These are phyloP conservation scores for Drosophila longiperda DNA, from an alignment of 2,888 invertebrate species.

Conservation along the genomic window DNA sequence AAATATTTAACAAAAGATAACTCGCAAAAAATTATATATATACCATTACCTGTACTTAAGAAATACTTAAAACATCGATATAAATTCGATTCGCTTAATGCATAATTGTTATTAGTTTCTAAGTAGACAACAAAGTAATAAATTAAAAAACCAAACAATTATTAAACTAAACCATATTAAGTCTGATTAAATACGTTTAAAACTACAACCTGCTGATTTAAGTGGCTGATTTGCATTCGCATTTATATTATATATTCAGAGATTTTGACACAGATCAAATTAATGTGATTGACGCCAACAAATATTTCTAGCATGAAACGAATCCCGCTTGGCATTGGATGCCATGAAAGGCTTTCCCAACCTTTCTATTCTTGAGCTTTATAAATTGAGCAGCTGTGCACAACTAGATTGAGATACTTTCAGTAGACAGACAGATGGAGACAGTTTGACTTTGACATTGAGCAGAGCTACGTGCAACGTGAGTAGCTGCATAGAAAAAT, in stretches of 20 bases:
- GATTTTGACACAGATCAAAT: conserved; percentile 32
- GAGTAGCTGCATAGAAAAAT: conserved; percentile 13
- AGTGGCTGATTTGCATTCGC: neutral
- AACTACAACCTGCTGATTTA: conserved; percentile 16
- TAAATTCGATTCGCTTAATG: conserved; percentile 11
- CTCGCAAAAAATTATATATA: conserved; percentile 35
- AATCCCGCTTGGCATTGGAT: conserved; percentile 7
- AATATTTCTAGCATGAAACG: conserved; percentile 33
- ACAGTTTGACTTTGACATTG: conserved; percentile 70
- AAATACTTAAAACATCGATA: conserved; percentile 4
- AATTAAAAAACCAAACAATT: conserved; percentile 50
- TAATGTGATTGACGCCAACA: conserved; percentile 61
- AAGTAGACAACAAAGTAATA: conserved; percentile 68
- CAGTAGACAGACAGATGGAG: conserved; percentile 44
- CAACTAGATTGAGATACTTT: conserved; percentile 57
- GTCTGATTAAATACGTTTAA: neutral
- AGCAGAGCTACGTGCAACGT: conserved; percentile 63
- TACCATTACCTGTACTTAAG: conserved; percentile 47
- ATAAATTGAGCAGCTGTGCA: conserved; percentile 42
- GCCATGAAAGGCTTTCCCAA: conserved; percentile 33
- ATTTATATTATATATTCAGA: conserved; percentile 44
- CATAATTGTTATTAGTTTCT: conserved; percentile 60
- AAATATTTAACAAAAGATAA: conserved; percentile 26
- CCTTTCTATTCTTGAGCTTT: conserved; percentile 37
- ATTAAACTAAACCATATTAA: conserved; percentile 9